Percentiles rank a stretch among this genome's conserved stretches.
These are phyloP conservation scores for Brachyptera putata DNA, from an alignment of 2,888 invertebrate genomes.

Conservation along the genomic window DNA sequence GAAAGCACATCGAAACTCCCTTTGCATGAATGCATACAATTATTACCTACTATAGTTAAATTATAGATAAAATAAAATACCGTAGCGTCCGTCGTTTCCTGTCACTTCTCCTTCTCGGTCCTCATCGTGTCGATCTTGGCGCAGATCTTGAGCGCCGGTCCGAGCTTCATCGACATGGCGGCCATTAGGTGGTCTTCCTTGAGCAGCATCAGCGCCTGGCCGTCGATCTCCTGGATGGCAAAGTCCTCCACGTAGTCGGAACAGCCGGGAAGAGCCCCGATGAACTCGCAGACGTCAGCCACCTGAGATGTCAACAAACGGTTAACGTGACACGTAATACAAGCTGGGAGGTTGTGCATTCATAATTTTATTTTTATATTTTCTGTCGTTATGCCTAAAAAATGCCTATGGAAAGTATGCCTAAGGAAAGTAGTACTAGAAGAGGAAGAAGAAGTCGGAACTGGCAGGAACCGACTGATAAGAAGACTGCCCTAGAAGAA, in stretches of 20 bases:
- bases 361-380: too few relatives aligned
- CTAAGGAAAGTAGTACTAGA: too few relatives aligned
- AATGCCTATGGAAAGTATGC: too few relatives aligned
- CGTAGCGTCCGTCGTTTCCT: neutral
- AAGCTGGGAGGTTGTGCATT: too few relatives aligned
- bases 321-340: neutral
- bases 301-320: constrained; percentile 24
- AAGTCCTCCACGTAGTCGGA: constrained; percentile 92
- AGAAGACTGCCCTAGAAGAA: too few relatives aligned
- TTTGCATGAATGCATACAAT: too few relatives aligned
- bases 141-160: constrained; percentile 93
- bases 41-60: too few relatives aligned
- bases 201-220: constrained; percentile 86
- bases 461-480: too few relatives aligned
- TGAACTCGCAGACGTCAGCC: constrained; percentile 47
- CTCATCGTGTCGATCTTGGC: constrained; percentile 84
- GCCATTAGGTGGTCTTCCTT: constrained; percentile 93
- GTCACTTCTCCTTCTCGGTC: constrained; percentile 47
- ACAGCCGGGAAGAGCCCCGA: constrained; percentile 84
- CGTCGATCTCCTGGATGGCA: constrained; percentile 92
- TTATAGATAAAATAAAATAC: too few relatives aligned
- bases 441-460: too few relatives aligned
- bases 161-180: constrained; percentile 92
- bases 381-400: too few relatives aligned
- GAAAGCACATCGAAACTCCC: too few relatives aligned